Percentiles rank a stretch among this genome's conserved stretches.
Conservation (phyloP, 2,113 vertebrate species). For the Pteropus alecto region DNA sequence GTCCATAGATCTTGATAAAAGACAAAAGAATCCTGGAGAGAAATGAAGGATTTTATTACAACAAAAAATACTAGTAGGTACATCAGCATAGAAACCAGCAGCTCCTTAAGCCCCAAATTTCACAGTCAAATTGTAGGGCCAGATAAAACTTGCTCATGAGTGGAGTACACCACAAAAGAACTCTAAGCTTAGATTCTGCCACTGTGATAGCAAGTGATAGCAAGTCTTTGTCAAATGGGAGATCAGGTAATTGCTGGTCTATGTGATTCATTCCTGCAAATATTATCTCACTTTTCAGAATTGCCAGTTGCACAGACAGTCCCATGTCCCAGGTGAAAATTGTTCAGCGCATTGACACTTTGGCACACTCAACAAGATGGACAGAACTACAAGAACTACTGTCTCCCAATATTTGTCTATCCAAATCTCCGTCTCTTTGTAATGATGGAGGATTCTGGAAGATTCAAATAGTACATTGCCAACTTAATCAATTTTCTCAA, state of each 20-base stretch:
- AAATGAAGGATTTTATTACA: background rate
- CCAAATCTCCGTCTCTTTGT: background rate
- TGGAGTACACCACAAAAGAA: background rate
- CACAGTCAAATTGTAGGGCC: background rate
- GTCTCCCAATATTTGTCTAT: background rate
- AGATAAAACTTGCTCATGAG: background rate
- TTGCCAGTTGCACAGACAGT: background rate
- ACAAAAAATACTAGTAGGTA: background rate
- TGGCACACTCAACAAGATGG: background rate
- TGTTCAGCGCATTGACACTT: background rate
- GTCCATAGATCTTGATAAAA: background rate
- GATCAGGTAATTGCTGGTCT: background rate
- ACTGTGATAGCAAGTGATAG: background rate
- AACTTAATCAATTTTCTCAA: background rate
- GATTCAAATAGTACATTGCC: background rate
- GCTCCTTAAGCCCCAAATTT: background rate
- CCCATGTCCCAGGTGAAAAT: background rate
- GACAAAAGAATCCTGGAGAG: background rate
- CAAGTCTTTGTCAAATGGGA: background rate
- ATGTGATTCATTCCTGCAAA: background rate
- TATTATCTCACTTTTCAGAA: background rate
- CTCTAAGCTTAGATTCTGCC: background rate
- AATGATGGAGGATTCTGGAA: background rate
- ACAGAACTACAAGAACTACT: accelerated
- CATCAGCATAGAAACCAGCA: background rate